phyloP scores from a whole-genome alignment of 2,888 invertebrate species.

The Chelonus formosanus region DNA sequence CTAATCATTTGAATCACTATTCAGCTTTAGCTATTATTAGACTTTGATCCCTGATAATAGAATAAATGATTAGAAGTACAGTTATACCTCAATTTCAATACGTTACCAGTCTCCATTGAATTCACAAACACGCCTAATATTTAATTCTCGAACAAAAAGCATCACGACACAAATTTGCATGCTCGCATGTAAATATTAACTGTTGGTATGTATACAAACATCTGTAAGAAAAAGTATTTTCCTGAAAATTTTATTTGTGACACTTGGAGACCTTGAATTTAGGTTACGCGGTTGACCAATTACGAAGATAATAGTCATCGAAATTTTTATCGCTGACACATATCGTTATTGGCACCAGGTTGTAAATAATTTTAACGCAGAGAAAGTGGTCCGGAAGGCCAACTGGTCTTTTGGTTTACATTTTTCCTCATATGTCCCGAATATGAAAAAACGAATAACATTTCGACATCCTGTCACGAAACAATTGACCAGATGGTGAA shows the following conservation, averaged over 20 bases:
- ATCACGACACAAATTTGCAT: too few species aligned
- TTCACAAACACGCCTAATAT: too few species aligned
- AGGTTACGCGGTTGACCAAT: constrained; percentile 31
- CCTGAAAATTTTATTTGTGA: background rate
- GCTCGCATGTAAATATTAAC: too few species aligned
- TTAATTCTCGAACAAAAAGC: too few species aligned
- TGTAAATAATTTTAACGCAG: constrained; percentile 29
- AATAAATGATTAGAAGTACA: too few species aligned
- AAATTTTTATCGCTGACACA: constrained; percentile 29
- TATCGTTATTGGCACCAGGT: constrained; percentile 31
- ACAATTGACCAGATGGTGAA: constrained; percentile 43
- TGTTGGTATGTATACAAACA: too few species aligned
- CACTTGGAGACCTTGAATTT: constrained; percentile 21
- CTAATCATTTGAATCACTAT: too few species aligned
- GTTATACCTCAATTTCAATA: too few species aligned
- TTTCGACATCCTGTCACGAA: constrained; percentile 40
- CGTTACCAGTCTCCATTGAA: too few species aligned
- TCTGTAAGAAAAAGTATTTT: background rate
- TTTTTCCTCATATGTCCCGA: constrained; percentile 22
- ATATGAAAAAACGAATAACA: constrained; percentile 35
- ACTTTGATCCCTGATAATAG: too few species aligned
- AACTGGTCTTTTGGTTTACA: constrained; percentile 28
- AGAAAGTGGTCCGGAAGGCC: constrained; percentile 37
- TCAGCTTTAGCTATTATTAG: too few species aligned
- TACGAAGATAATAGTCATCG: constrained; percentile 26